Evolutionary conservation across 2,888 invertebrate species (phyloP).

Genomic region (Rotaria sp.): DNA sequence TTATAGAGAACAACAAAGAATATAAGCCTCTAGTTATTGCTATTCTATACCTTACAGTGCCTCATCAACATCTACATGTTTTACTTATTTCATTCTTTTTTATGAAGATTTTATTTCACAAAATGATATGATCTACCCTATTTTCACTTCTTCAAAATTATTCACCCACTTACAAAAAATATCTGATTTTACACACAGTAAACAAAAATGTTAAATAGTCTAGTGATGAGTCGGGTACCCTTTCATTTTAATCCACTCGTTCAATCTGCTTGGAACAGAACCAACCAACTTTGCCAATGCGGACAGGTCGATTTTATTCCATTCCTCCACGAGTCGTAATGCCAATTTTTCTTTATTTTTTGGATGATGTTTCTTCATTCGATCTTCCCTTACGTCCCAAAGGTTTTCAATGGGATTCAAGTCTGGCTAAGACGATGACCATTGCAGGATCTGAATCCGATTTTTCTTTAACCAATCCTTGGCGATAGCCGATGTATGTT

Average conservation of each 20-base stretch:
- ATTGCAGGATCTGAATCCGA: not conserved
- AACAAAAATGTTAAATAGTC: not conserved
- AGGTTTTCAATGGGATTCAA: not conserved
- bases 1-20: not conserved
- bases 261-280: not conserved
- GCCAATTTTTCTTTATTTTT: not conserved
- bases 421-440: not conserved
- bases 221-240: not conserved
- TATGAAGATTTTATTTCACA: not conserved
- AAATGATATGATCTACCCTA: not conserved
- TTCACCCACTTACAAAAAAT: not conserved
- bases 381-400: not conserved
- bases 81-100: not conserved
- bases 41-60: not conserved
- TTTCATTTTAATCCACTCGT: not conserved
- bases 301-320: not conserved
- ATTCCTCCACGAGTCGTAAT: not conserved
- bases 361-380: not conserved
- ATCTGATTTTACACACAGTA: not conserved
- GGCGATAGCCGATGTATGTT: conserved; percentile 33
- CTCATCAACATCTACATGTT: not conserved
- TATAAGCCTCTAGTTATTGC: not conserved
- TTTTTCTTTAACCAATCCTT: not conserved
- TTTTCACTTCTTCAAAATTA: not conserved
- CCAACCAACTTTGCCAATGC: not conserved